phyloP scores from a whole-genome alignment of 1,140 invertebrate genomes.

The Trichomalopsis sarcophagae region DNA sequence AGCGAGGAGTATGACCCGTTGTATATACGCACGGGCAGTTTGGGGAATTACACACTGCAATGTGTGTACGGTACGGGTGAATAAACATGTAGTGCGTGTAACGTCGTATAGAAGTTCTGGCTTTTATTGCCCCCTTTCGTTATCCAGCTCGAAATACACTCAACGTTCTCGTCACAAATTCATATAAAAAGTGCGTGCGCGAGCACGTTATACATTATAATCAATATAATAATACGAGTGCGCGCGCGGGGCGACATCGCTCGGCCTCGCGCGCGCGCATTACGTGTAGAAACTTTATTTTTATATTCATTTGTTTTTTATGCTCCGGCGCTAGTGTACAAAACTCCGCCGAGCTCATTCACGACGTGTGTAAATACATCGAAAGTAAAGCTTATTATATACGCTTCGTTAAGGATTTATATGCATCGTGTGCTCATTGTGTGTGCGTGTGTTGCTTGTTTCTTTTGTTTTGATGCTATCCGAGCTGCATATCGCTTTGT shows the following conservation, averaged over 20 bases:
- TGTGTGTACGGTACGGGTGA: background rate
- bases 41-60: background rate
- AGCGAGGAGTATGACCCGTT: no score
- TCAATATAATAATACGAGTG: background rate
- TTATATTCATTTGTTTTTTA: no score
- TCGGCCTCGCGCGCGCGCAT: background rate
- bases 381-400: background rate
- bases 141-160: background rate
- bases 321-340: background rate
- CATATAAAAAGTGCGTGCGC: conserved; percentile 13
- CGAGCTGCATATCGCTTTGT: background rate
- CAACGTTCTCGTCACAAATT: conserved; percentile 19
- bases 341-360: background rate
- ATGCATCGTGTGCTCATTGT: background rate
- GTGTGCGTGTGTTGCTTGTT: background rate
- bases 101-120: conserved; percentile 12
- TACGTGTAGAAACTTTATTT: conserved; percentile 5
- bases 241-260: background rate
- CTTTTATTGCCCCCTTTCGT: conserved; percentile 21
- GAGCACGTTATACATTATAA: background rate
- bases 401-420: background rate
- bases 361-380: background rate
- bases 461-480: background rate
- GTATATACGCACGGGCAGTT: background rate
- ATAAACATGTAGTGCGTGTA: background rate